Evolutionary conservation across 2,888 invertebrate genomes (phyloP), one percentile per base, ranked within the genome.

Genomic region (Coelinius sp.): DNA sequence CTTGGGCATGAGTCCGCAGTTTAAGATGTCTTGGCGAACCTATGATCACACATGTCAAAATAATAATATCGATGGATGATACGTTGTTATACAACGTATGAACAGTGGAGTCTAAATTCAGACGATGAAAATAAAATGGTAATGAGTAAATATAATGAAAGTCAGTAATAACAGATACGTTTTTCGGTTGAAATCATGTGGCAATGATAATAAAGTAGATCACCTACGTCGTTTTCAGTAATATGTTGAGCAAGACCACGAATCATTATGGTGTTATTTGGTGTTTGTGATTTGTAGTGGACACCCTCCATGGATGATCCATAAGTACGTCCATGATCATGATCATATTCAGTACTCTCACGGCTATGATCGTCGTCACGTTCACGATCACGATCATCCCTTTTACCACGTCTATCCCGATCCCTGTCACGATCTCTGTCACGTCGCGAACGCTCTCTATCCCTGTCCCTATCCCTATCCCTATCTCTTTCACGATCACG

Each of bases 11-110:
- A 95, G 89, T 75, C 93, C 93, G 86, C 92, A 92, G 82, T 92
- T 91, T 80, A 93, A 90, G 80, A 95, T 91, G 83, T 94, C 94
- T 85, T 93, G 92, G 80, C 93, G 91, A 80, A 96, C 94, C 94
- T 95, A 88, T 73, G 89, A 88, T 79, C 83, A 83, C 72, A 79
- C 25, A 76, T 71, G 80, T 81, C 73, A 81, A 80, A 76, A 84
- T 80, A 71, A 83, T 83, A 81, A 82, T 72, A 79, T 70, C 69
- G 75, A 76, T 73, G 77, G 66, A 76, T 70, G 73, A 73, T 73
- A 53, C 44, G 75, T 77, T 49, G 68, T 70, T 70, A 65, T 20
- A 59, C 59, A 76, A 76, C 77, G 27, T 53, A n/a, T 3, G 27
- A 22, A 27, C 0, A 53, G 1, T 25, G 6, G 6, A n/a, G n/a